Evolutionary conservation across 2,113 vertebrate species (phyloP).

Genomic region (Callorhinus ursinus): DNA sequence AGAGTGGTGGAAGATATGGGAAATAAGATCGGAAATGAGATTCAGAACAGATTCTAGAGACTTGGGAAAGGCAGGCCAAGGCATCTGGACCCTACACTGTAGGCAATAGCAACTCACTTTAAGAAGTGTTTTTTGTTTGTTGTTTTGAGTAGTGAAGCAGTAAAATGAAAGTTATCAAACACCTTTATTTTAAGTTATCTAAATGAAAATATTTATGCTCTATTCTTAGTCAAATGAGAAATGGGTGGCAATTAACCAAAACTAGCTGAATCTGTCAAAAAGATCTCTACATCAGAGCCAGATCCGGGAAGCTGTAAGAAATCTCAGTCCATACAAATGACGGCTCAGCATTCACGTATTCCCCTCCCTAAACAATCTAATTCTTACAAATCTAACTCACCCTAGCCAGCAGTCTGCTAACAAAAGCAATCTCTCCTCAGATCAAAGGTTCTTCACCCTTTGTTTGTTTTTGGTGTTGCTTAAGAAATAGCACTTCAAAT

Average conservation of each 20-base stretch:
- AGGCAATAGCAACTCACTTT: not conserved
- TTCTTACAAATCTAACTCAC: not conserved
- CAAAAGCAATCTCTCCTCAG: not conserved
- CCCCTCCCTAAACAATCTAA: not conserved
- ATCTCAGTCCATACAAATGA: too few species aligned
- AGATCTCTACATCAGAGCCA: not conserved
- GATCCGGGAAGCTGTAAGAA: not conserved
- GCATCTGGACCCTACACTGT: not conserved
- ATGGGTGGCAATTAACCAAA: not conserved
- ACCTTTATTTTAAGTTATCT: not conserved
- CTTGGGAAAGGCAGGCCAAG: not conserved
- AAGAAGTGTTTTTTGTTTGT: not conserved
- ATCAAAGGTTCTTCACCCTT: not conserved
- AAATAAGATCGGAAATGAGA: not conserved
- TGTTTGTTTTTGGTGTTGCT: not conserved
- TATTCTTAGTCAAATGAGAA: not conserved
- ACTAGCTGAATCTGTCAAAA: not conserved
- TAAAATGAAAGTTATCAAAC: not conserved
- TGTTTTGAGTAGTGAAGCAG: not conserved
- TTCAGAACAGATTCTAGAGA: not conserved
- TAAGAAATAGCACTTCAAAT: conserved; percentile 17
- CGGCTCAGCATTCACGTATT: not conserved
- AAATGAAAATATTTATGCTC: not conserved
- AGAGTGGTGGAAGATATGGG: not conserved
- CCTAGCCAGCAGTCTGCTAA: not conserved